These are phyloP conservation scores for Chrysocyon brachyurus DNA, from an alignment of 2,797 vertebrate species.

Conservation along the genomic window DNA sequence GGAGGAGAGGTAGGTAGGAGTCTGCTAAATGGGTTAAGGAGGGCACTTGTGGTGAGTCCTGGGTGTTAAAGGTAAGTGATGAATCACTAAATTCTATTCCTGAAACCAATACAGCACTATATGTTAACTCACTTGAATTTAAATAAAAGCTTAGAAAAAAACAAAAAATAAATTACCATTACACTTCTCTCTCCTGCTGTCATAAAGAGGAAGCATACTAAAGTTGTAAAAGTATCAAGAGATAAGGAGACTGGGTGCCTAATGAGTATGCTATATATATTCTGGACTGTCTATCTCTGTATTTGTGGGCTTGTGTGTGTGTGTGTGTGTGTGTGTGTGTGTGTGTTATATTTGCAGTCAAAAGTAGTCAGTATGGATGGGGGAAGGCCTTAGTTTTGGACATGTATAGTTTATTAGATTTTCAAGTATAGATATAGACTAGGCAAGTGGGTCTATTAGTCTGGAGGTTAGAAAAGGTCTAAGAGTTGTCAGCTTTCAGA, in stretches of 20 bases:
- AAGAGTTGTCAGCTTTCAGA: not conserved
- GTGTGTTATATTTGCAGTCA: not conserved
- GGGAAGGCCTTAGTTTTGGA: not conserved
- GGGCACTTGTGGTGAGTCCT: no score
- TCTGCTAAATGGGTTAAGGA: no score
- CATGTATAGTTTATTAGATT: not conserved
- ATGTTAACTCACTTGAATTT: no score
- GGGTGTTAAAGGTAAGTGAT: no score
- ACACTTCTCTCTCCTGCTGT: not conserved
- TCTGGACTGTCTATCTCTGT: not conserved
- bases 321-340: not conserved
- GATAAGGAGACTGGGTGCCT: not conserved
- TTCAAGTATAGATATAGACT: not conserved
- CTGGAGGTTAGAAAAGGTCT: not conserved
- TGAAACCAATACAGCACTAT: no score
- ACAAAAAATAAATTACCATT: not conserved
- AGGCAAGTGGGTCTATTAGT: not conserved
- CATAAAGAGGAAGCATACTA: not conserved
- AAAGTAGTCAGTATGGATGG: not conserved
- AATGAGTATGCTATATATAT: not conserved
- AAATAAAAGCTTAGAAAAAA: no score
- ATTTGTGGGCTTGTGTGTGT: not conserved
- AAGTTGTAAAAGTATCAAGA: not conserved
- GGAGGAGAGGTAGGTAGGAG: no score
- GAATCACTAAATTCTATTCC: no score